These are phyloP conservation scores for Ceraclea dissimilis DNA, from an alignment of 2,888 invertebrate species.

Conservation along the genomic window DNA sequence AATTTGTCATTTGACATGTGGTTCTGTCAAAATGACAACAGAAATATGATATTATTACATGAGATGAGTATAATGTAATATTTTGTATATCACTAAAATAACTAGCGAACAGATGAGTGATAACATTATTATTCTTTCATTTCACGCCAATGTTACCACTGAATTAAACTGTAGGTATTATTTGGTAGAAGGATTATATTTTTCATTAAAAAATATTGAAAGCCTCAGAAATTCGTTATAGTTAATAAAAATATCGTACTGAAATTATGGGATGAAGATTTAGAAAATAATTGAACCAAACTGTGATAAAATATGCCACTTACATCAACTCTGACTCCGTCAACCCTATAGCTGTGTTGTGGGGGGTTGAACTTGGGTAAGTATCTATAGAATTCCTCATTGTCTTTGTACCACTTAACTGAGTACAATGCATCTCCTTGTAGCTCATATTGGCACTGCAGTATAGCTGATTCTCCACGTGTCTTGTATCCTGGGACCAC, in stretches of 20 bases:
- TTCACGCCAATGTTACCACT: neutral
- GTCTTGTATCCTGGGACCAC: slow-evolving; percentile 58
- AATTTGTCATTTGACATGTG: slow-evolving; percentile 60
- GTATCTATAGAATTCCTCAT: slow-evolving; percentile 75
- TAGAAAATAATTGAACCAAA: no score
- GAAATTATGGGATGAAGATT: neutral
- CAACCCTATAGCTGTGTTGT: slow-evolving; percentile 62
- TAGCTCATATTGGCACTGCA: slow-evolving; percentile 61
- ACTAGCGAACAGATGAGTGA: no score
- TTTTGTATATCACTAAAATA: no score
- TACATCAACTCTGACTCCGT: slow-evolving; percentile 63
- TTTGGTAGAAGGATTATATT: neutral
- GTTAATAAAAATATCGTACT: neutral
- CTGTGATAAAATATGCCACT: no score
- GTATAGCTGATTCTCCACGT: slow-evolving; percentile 55
- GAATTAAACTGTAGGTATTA: neutral
- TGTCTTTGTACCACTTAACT: slow-evolving; percentile 80
- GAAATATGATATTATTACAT: neutral
- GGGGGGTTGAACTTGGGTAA: slow-evolving; percentile 66
- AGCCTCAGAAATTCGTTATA: neutral
- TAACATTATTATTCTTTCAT: no score
- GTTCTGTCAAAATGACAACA: slow-evolving; percentile 41
- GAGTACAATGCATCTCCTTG: slow-evolving; percentile 65
- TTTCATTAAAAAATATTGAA: neutral
- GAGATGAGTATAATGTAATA: neutral